Percentiles rank a stretch among this genome's conserved stretches.
phyloP scores from a whole-genome alignment of 1,140 invertebrate genomes.

The Nephila pilipes region DNA sequence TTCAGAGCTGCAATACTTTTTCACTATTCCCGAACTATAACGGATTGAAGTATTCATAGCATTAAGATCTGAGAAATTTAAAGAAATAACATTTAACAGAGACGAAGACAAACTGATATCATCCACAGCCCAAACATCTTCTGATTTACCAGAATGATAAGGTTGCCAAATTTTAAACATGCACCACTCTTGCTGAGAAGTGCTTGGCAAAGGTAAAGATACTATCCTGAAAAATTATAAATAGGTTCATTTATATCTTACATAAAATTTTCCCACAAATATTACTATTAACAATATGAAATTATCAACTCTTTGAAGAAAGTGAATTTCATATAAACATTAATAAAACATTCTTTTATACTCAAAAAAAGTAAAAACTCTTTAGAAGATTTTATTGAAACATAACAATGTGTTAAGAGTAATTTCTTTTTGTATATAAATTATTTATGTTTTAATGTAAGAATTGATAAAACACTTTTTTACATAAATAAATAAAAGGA shows the following conservation, averaged over 20 bases:
- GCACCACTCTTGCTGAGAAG: constrained; percentile 79
- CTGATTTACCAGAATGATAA: constrained; percentile 81
- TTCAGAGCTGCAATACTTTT: constrained; percentile 74
- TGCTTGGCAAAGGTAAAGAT: constrained; percentile 79
- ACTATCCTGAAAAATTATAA: constrained; percentile 79
- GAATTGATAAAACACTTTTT: too few species aligned
- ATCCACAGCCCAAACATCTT: constrained; percentile 83
- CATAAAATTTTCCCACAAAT: background rate
- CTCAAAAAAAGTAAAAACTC: too few species aligned
- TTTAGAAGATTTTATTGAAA: too few species aligned
- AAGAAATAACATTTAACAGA: constrained; percentile 81
- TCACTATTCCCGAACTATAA: constrained; percentile 72
- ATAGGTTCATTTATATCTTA: background rate
- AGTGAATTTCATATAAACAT: background rate
- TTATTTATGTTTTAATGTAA: too few species aligned
- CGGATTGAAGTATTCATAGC: constrained; percentile 77
- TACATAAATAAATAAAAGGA: too few species aligned
- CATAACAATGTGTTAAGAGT: too few species aligned
- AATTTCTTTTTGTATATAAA: too few species aligned
- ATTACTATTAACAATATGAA: background rate
- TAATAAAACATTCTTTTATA: too few species aligned
- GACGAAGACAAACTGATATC: constrained; percentile 80
- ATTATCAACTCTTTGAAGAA: background rate
- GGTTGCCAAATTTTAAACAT: constrained; percentile 82
- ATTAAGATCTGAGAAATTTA: constrained; percentile 80